Evolutionary conservation across 1,140 invertebrate species (phyloP), one percentile per base, ranked within the genome.

Genomic region (Leptoteleia sp.): DNA sequence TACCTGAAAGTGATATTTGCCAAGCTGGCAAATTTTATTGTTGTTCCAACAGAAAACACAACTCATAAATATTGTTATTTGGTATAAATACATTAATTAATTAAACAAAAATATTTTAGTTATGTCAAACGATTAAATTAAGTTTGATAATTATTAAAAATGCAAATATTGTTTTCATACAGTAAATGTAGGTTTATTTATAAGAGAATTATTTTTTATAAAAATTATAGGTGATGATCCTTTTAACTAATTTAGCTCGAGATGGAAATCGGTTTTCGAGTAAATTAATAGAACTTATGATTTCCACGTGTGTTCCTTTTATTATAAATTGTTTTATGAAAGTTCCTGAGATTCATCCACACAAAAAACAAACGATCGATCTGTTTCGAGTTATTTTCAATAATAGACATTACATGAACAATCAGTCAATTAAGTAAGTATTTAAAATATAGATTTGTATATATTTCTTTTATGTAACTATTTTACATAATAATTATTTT

Each of bases 61-160:
- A 83, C 85, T 3, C 86, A 88, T 17, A 88, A 88, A 52, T 40
- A 85, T 67, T 87, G 83, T 40, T 80, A 86, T 40, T 80, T 89
- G 65, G 87, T 89, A 82, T 45, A 8, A n/a, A 35, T 35, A 35
- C n/a, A 19, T 31, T 17, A 19, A 40, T 25, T 25, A 25, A 25
- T 25, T 3, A 25, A 25, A 3, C 6, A 43, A 35, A n/a, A 33
- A 59, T 64, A 38, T 42, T 47, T 25, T n/a, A n/a, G n/a, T n/a
- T n/a, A n/a, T n/a, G n/a, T n/a, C n/a, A n/a, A n/a, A n/a, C n/a
- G n/a, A n/a, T n/a, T n/a, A n/a, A n/a, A n/a, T n/a, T n/a, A n/a
- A n/a, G n/a, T n/a, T n/a, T n/a, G n/a, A n/a, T n/a, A n/a, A n/a
- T n/a, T n/a, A n/a, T n/a, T n/a, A n/a, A n/a, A n/a, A n/a, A n/a